phyloP scores from a whole-genome alignment of 2,888 invertebrate species.

The Microdon myrmicae region DNA sequence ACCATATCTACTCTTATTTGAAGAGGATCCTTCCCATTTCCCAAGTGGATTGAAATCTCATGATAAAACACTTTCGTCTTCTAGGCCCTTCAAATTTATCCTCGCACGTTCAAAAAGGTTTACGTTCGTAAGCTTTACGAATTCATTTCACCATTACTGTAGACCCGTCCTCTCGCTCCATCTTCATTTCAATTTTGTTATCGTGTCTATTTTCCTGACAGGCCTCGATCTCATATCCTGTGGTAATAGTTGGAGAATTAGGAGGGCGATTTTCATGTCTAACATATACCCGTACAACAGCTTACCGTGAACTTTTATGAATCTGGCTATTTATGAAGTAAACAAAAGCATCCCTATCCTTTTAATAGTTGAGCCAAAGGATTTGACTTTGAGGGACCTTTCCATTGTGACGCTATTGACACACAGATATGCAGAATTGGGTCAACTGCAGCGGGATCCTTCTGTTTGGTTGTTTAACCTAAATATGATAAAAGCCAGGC shows the following conservation, averaged over 20 bases:
- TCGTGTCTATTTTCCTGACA: constrained; percentile 26
- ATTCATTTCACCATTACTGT: constrained; percentile 31
- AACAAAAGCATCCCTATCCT: constrained; percentile 8
- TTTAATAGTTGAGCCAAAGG: constrained; percentile 26
- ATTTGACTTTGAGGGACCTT: constrained; percentile 47
- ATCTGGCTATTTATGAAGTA: constrained; percentile 11
- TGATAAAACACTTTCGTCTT: no score
- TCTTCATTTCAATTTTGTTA: constrained; percentile 11
- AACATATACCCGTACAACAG: constrained; percentile 23
- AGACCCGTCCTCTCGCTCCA: no score
- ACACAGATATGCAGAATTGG: constrained; percentile 42
- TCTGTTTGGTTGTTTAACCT: constrained; percentile 23
- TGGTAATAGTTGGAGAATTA: constrained; percentile 27
- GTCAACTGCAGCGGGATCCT: constrained; percentile 34
- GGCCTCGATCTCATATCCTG: constrained; percentile 16
- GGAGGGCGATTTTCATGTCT: constrained; percentile 10
- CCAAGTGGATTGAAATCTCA: no score
- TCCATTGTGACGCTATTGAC: constrained; percentile 47
- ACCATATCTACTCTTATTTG: no score
- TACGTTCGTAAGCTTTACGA: neutral
- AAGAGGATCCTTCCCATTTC: no score
- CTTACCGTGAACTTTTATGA: constrained; percentile 22
- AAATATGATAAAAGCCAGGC: constrained; percentile 6
- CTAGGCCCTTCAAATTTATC: no score
- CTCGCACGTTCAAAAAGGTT: no score